A percentile compares a stretch with the other conserved stretches of the same genome.
Conservation (phyloP, 2,113 vertebrate genomes). For the Ptilonorhynchus violaceus region DNA sequence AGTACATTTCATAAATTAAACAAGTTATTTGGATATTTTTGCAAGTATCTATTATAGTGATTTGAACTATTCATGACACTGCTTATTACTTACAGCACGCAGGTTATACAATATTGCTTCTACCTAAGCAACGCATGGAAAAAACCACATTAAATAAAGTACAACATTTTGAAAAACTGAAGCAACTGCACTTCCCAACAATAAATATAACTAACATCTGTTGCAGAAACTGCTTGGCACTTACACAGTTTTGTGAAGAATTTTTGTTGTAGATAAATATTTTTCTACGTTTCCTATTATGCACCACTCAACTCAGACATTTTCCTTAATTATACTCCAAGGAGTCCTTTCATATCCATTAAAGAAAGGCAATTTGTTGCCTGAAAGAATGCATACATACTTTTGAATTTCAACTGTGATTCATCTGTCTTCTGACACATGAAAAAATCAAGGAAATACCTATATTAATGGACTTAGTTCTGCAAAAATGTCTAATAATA, state of each 20-base stretch:
- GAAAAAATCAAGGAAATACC: neutral
- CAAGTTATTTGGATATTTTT: neutral
- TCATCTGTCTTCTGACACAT: neutral
- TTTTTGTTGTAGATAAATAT: conserved; percentile 38
- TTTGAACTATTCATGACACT: neutral
- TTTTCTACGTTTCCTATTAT: conserved; percentile 34
- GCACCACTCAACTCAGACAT: neutral
- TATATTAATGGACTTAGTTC: neutral
- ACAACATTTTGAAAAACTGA: conserved; percentile 38
- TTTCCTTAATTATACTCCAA: conserved; percentile 15
- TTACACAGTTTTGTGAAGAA: conserved; percentile 42
- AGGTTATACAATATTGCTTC: neutral
- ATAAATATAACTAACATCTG: conserved; percentile 70
- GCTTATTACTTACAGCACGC: neutral
- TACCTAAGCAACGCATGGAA: neutral
- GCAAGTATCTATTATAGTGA: neutral
- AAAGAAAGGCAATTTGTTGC: neutral
- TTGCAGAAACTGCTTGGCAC: conserved; percentile 63
- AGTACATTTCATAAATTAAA: conserved; percentile 43
- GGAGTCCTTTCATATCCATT: neutral
- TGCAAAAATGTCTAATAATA: neutral
- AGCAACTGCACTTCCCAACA: conserved; percentile 42
- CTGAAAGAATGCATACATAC: neutral
- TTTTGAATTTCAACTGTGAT: conserved; percentile 5
- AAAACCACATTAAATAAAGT: neutral